Base-by-base conservation (phyloP, 1,140 invertebrate species). In the Sminthurinus signatus region DNA sequence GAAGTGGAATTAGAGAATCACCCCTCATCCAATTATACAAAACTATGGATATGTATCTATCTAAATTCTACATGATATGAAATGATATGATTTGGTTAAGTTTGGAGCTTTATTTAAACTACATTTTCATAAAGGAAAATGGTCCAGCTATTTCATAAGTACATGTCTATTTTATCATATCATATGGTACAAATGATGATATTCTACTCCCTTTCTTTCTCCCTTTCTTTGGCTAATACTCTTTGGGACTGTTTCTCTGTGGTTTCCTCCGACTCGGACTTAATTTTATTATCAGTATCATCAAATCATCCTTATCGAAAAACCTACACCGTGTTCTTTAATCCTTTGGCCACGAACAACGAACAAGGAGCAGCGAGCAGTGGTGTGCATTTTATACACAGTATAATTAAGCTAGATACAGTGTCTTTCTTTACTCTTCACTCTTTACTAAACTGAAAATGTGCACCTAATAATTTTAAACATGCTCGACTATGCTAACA, bases 1-100 rank as follows among this genome's bases (percentile, higher is more conserved):
- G 72, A 73, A 73, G 69, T 71, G 69, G 72, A 67, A 72, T 73
- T 72, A 70, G 69, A 70, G 69, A 58, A 57, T 29, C 60, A 60
- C 68, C 50, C 48, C 48, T 59, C 51, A 66, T 69, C 69, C 67
- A 70, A 70, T 70, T 70, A 70, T 51, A 69, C 60, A 52, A 51
- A 52, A 51, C 23, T 15, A 29, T 27, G 50, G 25, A 29, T 48
- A n/a, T 42, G 39, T 42, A n/a, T 42, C 10, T 42, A n/a, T 42
- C 10, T 42, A n/a, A 12, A n/a, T 42, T n/a, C n/a, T n/a, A n/a
- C n/a, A n/a, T n/a, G n/a, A n/a, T n/a, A n/a, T n/a, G n/a, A n/a
- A n/a, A n/a, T n/a, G n/a, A n/a, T n/a, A n/a, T n/a, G n/a, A 58
- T 54, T 60, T 31, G 61, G 67, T 70, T 70, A 67, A 62, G 58